Evolutionary conservation across 1,140 invertebrate genomes (phyloP), one percentile per base, ranked within the genome.

Genomic region (Carcinoscorpius rotundicauda): DNA sequence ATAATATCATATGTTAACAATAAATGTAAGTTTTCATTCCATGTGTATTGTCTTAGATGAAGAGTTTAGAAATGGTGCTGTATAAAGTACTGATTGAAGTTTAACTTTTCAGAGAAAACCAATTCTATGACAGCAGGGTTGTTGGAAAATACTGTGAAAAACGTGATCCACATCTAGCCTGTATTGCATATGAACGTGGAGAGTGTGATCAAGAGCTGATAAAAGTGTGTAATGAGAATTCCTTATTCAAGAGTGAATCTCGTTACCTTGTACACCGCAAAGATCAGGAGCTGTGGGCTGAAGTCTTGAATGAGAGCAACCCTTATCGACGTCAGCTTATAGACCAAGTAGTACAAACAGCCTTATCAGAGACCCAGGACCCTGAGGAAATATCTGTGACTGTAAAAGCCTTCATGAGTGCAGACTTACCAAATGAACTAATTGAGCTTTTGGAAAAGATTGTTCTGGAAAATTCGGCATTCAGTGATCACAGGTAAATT

Each of bases 111-210:
- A 89, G 87, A 79, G 89, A 92, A 72, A 93, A 92, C 77, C 86
- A 88, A 73, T 89, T 85, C 73, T 99, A 99, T 77, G 97, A 99
- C 76, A 97, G 93, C 62, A 82, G 88, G 68, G 93, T 97, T 8
- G 94, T 99, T 55, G 97, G 97, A n/a, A 91, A 93, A 72, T 99
- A 99, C 78, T 99, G 97, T 79, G 97, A 99, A 77, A 99, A 99
- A 79, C 86, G 97, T 72, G 96, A 99, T 80, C 97, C 97, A 4
- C 97, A 99, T 80, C 81, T 98, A 64, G 96, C 97, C 0, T 99
- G 96, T 79, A 91, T 99, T 8, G 96, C 97, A 8, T 99, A 99
- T 76, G 97, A 99, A 77, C 84, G 97, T 63, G 97, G 97, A 0
- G 87, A 93, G 72, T 99, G 97, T 79, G 97, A 99, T 79, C 82